These are phyloP conservation scores for Semaprochilodus insignis DNA, from an alignment of 2,797 vertebrate species.

Conservation along the genomic window DNA sequence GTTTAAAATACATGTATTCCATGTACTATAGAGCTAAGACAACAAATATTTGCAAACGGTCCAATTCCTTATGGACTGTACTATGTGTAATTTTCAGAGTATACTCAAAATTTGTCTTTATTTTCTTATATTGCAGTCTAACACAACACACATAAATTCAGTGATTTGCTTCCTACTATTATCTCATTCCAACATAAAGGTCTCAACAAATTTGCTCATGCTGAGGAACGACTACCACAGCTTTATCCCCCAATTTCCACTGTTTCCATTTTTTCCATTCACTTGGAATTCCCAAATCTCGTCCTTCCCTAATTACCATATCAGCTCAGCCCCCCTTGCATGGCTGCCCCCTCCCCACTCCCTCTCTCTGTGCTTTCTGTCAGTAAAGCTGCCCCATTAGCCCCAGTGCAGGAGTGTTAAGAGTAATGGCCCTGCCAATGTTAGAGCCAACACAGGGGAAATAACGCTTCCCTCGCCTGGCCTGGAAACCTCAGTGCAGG, in stretches of 20 bases:
- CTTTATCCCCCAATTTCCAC: slow-evolving; percentile 43
- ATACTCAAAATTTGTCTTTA: slow-evolving; percentile 27
- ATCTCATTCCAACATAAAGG: slow-evolving; percentile 43
- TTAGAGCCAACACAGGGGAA: slow-evolving; percentile 86
- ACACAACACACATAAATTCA: slow-evolving; percentile 31
- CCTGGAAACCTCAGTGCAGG: slow-evolving; percentile 81
- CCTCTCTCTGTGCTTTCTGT: slow-evolving; percentile 66
- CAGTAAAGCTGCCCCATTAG: slow-evolving; percentile 85
- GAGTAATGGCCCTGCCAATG: slow-evolving; percentile 89
- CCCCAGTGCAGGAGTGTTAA: slow-evolving; percentile 82
- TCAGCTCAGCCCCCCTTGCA: slow-evolving; percentile 47
- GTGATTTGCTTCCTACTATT: slow-evolving; percentile 32
- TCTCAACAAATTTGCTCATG: slow-evolving; percentile 40
- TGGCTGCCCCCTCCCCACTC: slow-evolving; percentile 31
- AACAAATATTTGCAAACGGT: slow-evolving; percentile 13
- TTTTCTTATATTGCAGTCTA: slow-evolving; percentile 37
- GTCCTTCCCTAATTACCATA: slow-evolving; percentile 61
- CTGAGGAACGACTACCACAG: slow-evolving; percentile 39
- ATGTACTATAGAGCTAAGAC: background rate
- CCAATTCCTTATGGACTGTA: slow-evolving; percentile 25
- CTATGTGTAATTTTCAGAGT: slow-evolving; percentile 30
- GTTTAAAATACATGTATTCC: background rate
- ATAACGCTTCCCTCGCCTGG: slow-evolving; percentile 88
- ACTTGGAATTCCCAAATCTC: slow-evolving; percentile 61
- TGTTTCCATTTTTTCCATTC: slow-evolving; percentile 49